Evolutionary conservation across 2,888 invertebrate genomes (phyloP).

Genomic region (Galerucella nymphaeae): DNA sequence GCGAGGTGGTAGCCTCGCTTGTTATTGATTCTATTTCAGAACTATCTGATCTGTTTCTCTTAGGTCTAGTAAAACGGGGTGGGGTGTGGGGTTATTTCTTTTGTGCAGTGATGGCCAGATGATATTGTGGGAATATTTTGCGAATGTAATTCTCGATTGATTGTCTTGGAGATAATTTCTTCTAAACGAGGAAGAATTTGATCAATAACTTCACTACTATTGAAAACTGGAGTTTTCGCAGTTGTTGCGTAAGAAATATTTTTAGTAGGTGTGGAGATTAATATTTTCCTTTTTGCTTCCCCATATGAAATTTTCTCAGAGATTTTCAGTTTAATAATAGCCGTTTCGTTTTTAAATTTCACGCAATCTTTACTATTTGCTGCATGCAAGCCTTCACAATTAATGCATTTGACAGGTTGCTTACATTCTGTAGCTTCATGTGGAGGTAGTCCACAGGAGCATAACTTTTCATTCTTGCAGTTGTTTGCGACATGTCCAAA

Average conservation of each 20-base stretch:
- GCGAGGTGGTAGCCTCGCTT: too few species aligned
- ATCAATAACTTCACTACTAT: neutral
- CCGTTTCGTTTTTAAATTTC: neutral
- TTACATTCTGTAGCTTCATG: too few species aligned
- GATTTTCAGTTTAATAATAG: neutral
- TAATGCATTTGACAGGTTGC: constrained; percentile 1
- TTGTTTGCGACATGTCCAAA: neutral
- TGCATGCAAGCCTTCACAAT: neutral
- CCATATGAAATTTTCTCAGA: neutral
- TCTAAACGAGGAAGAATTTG: too few species aligned
- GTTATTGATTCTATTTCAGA: too few species aligned
- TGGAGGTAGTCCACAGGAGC: too few species aligned
- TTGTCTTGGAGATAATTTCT: too few species aligned
- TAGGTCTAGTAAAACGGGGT: too few species aligned
- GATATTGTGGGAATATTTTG: too few species aligned
- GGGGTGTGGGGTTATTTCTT: neutral
- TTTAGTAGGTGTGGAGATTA: neutral
- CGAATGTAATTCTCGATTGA: too few species aligned
- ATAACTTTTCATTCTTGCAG: neutral
- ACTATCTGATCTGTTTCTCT: too few species aligned
- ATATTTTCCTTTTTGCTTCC: neutral
- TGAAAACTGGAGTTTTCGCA: neutral
- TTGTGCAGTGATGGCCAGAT: too few species aligned
- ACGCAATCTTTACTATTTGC: neutral
- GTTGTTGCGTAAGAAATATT: neutral